Evolutionary conservation across 2,888 invertebrate species (phyloP), one percentile per base, ranked within the genome.

Genomic region (Rhimphoctona megacephalus): DNA sequence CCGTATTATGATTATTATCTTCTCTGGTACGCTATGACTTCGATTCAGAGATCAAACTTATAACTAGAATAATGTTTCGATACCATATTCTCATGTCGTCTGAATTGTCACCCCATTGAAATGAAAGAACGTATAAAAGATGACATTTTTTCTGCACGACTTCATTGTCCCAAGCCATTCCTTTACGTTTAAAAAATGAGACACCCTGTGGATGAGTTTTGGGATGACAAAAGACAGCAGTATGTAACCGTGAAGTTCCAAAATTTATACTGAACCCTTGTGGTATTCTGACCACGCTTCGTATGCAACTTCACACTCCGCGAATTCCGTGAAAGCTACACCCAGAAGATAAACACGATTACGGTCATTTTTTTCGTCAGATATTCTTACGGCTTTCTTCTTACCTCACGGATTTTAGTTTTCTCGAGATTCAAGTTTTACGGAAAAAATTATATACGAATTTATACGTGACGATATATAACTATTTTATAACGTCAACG

Each of bases 201-300:
- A 61, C 61, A 61, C 30, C 30, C 61, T 30, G 17, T 46, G 30
- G 8, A 61, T 64, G 30, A 43, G 30, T 25, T 46, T 61, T 61
- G 3, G 54, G 54, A 57, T 79, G 79, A 79, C 69, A 79, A 79
- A 79, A 74, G 76, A 76, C 39, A 25, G n/a, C 43, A 52, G 79
- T 57, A 49, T 30, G 70, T 70, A 70, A 39, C 69, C 70, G 70
- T 30, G 30, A 25, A 79, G 39, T 43, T 43, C 54, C n/a, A 73
- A 87, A 87, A 87, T 87, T 80, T 87, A 87, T 85, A 46, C 82
- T 39, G 79, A 76, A 36, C 73, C 72, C 30, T 57, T 57, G 72
- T 70, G 72, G 70, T 79, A 79, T 87, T 87, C 87, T 76, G 64
- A 82, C 85, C 85, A 80, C 82, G 83, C 85, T 87, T 85, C 82